Evolutionary conservation across 2,888 invertebrate genomes (phyloP).

Genomic region (Oxyscelio sp.): DNA sequence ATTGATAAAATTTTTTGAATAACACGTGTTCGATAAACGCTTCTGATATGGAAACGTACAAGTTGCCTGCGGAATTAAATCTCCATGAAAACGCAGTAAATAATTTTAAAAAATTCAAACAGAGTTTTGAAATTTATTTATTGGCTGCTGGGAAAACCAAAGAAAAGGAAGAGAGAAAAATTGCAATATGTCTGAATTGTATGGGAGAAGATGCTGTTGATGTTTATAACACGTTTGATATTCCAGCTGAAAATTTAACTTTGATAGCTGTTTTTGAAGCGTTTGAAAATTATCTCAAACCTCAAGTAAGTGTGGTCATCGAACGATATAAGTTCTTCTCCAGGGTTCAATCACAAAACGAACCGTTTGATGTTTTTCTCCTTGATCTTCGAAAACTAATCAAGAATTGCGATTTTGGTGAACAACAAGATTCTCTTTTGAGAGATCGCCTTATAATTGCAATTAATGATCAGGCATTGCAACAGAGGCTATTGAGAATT

Average conservation of each 20-base stretch:
- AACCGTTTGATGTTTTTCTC: conserved; percentile 73
- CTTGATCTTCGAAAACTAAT: conserved; percentile 70
- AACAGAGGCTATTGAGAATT: conserved; percentile 63
- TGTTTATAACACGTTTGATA: conserved; percentile 12
- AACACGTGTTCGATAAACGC: no score
- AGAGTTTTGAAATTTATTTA: conserved; percentile 25
- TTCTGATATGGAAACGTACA: neutral
- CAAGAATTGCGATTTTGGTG: conserved; percentile 73
- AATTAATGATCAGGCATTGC: conserved; percentile 59
- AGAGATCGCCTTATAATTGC: conserved; percentile 68
- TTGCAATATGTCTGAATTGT: conserved; percentile 9
- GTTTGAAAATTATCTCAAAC: conserved; percentile 24
- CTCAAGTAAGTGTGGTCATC: conserved; percentile 38
- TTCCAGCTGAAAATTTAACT: neutral
- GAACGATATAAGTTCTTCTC: conserved; percentile 52
- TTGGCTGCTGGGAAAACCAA: neutral
- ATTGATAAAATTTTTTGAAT: no score
- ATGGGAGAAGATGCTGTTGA: conserved; percentile 16
- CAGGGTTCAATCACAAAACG: conserved; percentile 63
- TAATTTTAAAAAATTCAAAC: conserved; percentile 21
- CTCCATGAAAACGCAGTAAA: conserved; percentile 24
- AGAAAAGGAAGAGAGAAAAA: neutral
- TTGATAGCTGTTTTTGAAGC: neutral
- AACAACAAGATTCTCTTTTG: conserved; percentile 70
- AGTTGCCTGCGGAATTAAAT: conserved; percentile 9